phyloP scores from a whole-genome alignment of 35 echinoderm and acorn worm species.

The Amphiura filiformis region DNA sequence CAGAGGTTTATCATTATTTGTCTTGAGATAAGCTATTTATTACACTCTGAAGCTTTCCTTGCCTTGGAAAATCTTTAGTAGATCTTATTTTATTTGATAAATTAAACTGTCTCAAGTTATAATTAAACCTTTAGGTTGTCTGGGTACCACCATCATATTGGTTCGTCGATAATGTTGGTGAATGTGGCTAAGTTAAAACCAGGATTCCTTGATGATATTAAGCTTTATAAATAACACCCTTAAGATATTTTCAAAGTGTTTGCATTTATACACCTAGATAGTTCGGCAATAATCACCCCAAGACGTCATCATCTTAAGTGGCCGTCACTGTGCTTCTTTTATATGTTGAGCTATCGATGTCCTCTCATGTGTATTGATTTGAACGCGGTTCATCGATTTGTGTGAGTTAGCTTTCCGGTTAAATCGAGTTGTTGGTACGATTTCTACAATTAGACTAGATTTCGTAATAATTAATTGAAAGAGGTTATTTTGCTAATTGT shows the following conservation, averaged over 20 bases:
- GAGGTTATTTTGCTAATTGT: no score
- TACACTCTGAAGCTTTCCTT: no score
- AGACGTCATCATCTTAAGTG: not conserved
- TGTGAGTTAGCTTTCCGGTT: not conserved
- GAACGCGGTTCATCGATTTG: not conserved
- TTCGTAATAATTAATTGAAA: not conserved
- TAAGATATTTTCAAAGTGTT: not conserved
- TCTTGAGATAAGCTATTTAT: no score
- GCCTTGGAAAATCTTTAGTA: no score
- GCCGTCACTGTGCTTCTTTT: not conserved
- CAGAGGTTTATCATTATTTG: no score
- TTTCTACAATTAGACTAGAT: not conserved
- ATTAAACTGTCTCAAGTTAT: not conserved
- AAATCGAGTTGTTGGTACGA: not conserved
- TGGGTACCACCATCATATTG: not conserved
- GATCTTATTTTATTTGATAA: constrained; percentile 11
- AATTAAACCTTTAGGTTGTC: constrained; percentile 6
- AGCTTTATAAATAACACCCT: not conserved
- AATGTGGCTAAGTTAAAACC: not conserved
- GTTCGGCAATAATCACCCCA: not conserved
- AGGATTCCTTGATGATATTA: not conserved
- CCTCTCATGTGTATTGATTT: not conserved
- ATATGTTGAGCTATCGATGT: not conserved
- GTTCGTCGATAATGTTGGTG: not conserved
- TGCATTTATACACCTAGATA: not conserved